Evolutionary conservation across 2,113 vertebrate genomes (phyloP).

Genomic region (Sphaerodactylus townsendi): DNA sequence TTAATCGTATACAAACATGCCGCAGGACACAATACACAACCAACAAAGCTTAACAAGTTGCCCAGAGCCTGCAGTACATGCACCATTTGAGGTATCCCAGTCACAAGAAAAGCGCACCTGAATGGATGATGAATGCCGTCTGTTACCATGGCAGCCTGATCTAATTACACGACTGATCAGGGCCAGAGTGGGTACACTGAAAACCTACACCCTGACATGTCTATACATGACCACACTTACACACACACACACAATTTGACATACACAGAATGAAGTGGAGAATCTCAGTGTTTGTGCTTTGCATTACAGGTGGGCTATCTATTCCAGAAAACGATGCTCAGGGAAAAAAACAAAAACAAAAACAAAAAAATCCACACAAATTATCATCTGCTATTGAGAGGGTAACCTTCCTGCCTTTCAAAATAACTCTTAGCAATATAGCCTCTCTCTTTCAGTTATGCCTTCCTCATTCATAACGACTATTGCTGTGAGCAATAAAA

Average conservation of each 20-base stretch:
- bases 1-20: conserved; percentile 20
- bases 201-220: conserved; percentile 74
- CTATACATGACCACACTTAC: conserved; percentile 57
- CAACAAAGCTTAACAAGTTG: conserved; percentile 9
- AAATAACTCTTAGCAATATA: conserved; percentile 59
- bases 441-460: conserved; percentile 57
- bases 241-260: conserved; percentile 32
- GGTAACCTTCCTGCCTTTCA: conserved; percentile 50
- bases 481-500: conserved; percentile 33
- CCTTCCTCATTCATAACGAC: conserved; percentile 61
- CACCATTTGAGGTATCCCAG: conserved; percentile 52
- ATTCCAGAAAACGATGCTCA: conserved; percentile 25
- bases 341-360: conserved; percentile 19
- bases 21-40: conserved; percentile 22
- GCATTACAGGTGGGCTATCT: conserved; percentile 33
- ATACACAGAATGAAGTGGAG: conserved; percentile 29
- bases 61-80: conserved; percentile 10
- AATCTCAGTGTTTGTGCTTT: conserved; percentile 59
- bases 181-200: conserved; percentile 71
- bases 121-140: conserved; percentile 75
- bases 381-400: conserved; percentile 54
- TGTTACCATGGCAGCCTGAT: conserved; percentile 85
- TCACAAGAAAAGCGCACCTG: conserved; percentile 75
- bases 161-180: conserved; percentile 83
- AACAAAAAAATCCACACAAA: conserved; percentile 46